Evolutionary conservation across 37 sponge, comb jelly and placozoan species (phyloP).

Genomic region (Tethya wilhelma): DNA sequence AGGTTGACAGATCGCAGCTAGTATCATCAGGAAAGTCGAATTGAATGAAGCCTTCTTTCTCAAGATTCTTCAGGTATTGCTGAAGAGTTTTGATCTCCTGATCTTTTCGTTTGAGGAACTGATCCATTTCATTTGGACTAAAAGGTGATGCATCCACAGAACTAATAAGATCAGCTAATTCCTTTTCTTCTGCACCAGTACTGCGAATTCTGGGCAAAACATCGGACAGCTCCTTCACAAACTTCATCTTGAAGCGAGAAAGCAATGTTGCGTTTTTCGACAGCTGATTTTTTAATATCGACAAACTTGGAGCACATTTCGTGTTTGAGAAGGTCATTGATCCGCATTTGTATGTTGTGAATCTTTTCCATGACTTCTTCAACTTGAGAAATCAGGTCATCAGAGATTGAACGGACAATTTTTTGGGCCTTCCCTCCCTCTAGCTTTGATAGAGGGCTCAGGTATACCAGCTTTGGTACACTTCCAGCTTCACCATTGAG

Average conservation of each 20-base stretch:
- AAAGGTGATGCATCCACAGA: slow-evolving; percentile 12
- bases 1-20: background rate
- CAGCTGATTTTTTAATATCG: slow-evolving; percentile 6
- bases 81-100: slow-evolving; percentile 26
- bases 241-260: background rate
- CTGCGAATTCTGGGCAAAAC: slow-evolving; percentile 21
- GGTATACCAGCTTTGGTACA: slow-evolving; percentile 1
- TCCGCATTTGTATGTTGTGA: background rate
- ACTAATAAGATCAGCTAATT: slow-evolving; percentile 23
- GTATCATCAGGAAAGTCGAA: background rate
- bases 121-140: background rate
- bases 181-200: slow-evolving; percentile 4
- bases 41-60: background rate
- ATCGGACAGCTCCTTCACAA: slow-evolving; percentile 3
- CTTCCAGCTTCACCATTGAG: background rate
- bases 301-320: background rate
- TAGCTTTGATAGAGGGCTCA: slow-evolving; percentile 26
- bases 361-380: slow-evolving; percentile 27
- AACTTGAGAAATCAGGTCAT: slow-evolving; percentile 8
- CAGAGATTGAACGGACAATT: background rate
- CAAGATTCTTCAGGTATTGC: slow-evolving; percentile 1
- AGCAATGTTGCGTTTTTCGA: background rate
- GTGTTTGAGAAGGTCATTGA: slow-evolving; percentile 16
- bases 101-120: slow-evolving; percentile 27
- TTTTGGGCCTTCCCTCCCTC: slow-evolving; percentile 6